Conservation (phyloP, 2,113 vertebrate genomes). For the Actinemys pallida region DNA sequence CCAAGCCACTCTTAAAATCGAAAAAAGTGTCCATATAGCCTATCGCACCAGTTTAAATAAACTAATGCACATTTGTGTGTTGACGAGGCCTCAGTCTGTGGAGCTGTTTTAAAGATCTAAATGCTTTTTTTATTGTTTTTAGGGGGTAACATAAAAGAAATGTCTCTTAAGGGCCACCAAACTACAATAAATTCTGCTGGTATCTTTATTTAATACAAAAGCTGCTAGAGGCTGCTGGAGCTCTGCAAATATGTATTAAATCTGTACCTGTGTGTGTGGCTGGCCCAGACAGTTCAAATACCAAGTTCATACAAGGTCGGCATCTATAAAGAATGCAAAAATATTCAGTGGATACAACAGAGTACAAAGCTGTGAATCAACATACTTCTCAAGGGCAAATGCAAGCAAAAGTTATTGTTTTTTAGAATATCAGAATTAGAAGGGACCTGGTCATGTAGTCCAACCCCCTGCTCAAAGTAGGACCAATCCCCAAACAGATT, state of each 20-base stretch:
- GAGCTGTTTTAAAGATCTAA: constrained; percentile 35
- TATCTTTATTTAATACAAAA: not conserved
- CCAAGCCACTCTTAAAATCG: not conserved
- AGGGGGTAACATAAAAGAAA: not conserved
- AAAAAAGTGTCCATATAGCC: constrained; percentile 1
- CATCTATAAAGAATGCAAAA: accelerated
- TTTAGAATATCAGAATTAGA: too few relatives aligned
- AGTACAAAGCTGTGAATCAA: not conserved
- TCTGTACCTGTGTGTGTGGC: constrained; percentile 1
- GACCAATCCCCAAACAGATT: too few relatives aligned
- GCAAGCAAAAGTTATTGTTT: not conserved
- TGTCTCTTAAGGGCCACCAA: not conserved
- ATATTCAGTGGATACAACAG: not conserved
- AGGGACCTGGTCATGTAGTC: too few relatives aligned
- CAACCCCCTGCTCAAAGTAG: too few relatives aligned
- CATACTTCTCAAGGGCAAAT: not conserved
- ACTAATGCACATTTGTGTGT: constrained; percentile 18
- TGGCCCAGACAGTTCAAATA: not conserved
- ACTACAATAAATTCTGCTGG: not conserved
- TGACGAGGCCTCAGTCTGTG: constrained; percentile 12
- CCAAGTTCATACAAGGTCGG: constrained; percentile 18
- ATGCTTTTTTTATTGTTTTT: constrained; percentile 13
- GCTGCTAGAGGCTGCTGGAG: not conserved
- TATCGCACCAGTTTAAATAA: not conserved
- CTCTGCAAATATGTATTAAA: constrained; percentile 1